Base-by-base conservation (phyloP, 2,797 vertebrate species). In the Lophura swinhoii region DNA sequence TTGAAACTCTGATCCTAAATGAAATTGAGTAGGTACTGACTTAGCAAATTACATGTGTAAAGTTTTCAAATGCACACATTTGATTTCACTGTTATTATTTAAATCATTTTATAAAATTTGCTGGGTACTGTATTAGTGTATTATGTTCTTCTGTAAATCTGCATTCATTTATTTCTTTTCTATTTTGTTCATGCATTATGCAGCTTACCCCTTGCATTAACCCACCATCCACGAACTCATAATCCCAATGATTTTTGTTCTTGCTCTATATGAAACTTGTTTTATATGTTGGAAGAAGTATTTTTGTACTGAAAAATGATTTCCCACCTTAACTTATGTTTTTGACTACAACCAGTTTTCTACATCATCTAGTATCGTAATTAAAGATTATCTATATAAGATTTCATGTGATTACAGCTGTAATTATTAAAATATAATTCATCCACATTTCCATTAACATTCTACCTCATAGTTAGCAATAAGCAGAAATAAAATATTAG, bases 401-500 rank as follows among this genome's bases (percentile, higher is more conserved):
- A 59, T 37, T 87, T 92, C 49, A 70, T 97, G 91, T 91, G 90
- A 97, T 97, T 97, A 95, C 86, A 92, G 64, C 95, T 96, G 93
- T 80, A 93, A 95, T 97, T 97, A 97, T 96, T 96, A 95, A 97
- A 97, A 93, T 96, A 96, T 91, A 49, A 95, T 90, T 96, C 23
- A 74, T 95, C 96, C 90, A 93, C 41, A 70, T 96, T 97, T 97
- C 93, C 87, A 97, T 96, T 97, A 97, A 53, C 87, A 96, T 97
- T 96, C 94, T 87, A 93, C 95, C 96, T 95, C 86, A 87, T 97
- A 96, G 95, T 96, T 97, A 97, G 95, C 94, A 96, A 95, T 96
- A 96, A 64, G 39, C 69, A 97, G 97, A 97, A 97, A 97, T 96
- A 97, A 97, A 98, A 98, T 97, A 97, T 97, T 97, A 97, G 94